These are phyloP conservation scores for Buceros bicornis DNA, from an alignment of 2,797 vertebrate species.

Conservation along the genomic window DNA sequence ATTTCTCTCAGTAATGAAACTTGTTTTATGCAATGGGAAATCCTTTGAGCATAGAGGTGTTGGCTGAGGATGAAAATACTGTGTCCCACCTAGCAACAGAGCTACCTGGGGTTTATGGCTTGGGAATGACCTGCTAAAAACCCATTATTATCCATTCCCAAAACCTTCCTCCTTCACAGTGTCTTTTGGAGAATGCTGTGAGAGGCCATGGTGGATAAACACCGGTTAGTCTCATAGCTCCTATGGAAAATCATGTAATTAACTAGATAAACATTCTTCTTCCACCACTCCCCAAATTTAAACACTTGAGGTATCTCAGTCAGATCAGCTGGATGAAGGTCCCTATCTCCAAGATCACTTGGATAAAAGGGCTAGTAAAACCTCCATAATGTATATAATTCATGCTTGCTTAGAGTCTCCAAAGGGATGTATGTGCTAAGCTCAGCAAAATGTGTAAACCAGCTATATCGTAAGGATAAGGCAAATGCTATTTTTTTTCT, in stretches of 20 bases:
- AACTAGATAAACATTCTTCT: not conserved
- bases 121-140: not conserved
- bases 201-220: not conserved
- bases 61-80: not conserved
- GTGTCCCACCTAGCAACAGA: not conserved
- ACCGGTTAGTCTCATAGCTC: not conserved
- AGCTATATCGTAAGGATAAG: not conserved
- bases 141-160: not conserved
- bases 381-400: not conserved
- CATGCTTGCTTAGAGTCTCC: not conserved
- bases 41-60: not conserved
- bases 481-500: not conserved
- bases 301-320: not conserved
- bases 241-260: not conserved
- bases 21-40: not conserved
- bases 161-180: not conserved
- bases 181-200: not conserved
- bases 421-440: not conserved
- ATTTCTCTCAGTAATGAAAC: not conserved
- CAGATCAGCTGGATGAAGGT: not conserved
- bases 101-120: not conserved
- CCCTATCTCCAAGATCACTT: not conserved
- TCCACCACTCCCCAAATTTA: accelerated
- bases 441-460: not conserved
- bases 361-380: not conserved